These are phyloP conservation scores for Brachypteracias leptosomus DNA, from an alignment of 2,113 vertebrate genomes.

Conservation along the genomic window DNA sequence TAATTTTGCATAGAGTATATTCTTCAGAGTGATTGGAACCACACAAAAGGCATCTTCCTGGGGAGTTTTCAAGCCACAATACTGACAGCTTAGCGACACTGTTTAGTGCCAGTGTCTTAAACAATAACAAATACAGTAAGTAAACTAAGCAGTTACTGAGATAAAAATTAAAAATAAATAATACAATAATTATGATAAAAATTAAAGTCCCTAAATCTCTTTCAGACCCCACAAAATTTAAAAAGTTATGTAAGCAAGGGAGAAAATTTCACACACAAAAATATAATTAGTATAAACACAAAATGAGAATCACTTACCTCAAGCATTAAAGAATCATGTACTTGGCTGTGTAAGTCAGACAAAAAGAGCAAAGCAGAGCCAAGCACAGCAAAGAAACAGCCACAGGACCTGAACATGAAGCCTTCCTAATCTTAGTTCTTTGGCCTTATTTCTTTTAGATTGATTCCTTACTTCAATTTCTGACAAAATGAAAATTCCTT, in stretches of 20 bases:
- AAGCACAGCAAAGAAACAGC: background rate
- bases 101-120: background rate
- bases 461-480: background rate
- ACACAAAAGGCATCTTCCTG: background rate
- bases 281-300: background rate
- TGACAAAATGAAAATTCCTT: background rate
- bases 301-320: background rate
- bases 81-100: background rate
- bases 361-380: background rate
- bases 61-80: background rate
- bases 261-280: background rate
- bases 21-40: background rate
- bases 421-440: background rate
- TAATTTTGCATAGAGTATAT: background rate
- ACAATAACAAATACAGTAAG: background rate
- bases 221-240: accelerated
- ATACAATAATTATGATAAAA: background rate
- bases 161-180: background rate
- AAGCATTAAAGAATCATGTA: background rate
- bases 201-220: background rate
- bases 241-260: background rate
- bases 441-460: background rate
- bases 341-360: background rate
- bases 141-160: background rate
- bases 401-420: background rate